phyloP scores from a whole-genome alignment of 2,797 vertebrate genomes.

The Parauchenoglanis ngamensis region DNA sequence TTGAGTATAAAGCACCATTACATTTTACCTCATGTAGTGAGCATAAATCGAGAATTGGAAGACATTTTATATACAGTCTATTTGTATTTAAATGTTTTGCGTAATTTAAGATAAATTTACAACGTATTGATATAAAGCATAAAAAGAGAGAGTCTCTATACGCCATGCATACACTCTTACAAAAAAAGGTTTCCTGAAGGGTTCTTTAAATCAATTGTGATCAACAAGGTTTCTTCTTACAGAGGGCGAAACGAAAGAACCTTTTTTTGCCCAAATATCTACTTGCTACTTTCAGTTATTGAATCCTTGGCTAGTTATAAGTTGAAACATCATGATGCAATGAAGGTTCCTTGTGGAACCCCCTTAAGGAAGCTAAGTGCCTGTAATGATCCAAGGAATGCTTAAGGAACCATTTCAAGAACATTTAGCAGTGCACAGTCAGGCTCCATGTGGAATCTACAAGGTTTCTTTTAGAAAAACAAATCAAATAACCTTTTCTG shows the following conservation, averaged over 20 bases:
- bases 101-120: not conserved
- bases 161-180: not conserved
- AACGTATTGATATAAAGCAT: not conserved
- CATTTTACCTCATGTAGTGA: not conserved
- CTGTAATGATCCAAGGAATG: not conserved
- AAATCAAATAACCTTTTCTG: not conserved
- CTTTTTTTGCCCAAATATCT: too few relatives aligned
- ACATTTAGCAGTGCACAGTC: too few relatives aligned
- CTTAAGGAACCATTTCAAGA: constrained; percentile 1
- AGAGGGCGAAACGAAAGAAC: not conserved
- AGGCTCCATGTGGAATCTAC: not conserved
- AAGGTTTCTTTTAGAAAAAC: not conserved
- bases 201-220: not conserved
- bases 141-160: too few relatives aligned
- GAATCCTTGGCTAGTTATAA: not conserved
- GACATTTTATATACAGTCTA: not conserved
- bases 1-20: not conserved
- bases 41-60: not conserved
- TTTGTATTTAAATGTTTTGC: not conserved
- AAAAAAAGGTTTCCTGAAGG: not conserved
- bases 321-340: not conserved
- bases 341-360: not conserved
- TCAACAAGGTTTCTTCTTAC: not conserved
- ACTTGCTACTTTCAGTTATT: not conserved
- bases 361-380: not conserved